phyloP scores from a whole-genome alignment of 2,113 vertebrate species.

The Brachyhypopomus gauderio region DNA sequence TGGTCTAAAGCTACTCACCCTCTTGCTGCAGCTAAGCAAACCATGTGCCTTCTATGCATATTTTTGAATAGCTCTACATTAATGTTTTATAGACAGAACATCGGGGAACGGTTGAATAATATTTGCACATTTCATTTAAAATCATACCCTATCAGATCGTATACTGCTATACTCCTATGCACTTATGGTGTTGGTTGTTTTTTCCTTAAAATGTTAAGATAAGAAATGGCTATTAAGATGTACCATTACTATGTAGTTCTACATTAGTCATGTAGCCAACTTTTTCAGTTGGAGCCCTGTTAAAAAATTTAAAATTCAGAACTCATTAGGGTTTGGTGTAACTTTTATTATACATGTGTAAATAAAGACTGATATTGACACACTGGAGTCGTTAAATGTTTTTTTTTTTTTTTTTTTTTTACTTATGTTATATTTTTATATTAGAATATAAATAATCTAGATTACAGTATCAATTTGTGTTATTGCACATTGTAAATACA shows the following conservation, averaged over 20 bases:
- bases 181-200: constrained; percentile 66
- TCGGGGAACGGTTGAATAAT: constrained; percentile 62
- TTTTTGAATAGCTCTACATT: constrained; percentile 49
- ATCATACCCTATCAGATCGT: constrained; percentile 62
- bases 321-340: constrained; percentile 51
- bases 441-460: neutral
- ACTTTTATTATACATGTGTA: constrained; percentile 68
- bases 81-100: constrained; percentile 46
- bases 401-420: too few species aligned
- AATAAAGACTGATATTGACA: constrained; percentile 71
- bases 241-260: constrained; percentile 9
- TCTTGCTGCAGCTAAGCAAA: constrained; percentile 57
- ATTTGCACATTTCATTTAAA: constrained; percentile 70
- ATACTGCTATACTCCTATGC: constrained; percentile 63
- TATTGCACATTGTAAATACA: too few species aligned
- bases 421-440: too few species aligned
- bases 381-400: neutral
- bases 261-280: constrained; percentile 8
- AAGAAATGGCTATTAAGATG: constrained; percentile 10
- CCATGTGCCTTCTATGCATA: constrained; percentile 72
- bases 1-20: neutral
- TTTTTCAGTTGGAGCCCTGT: constrained; percentile 30
- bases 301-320: constrained; percentile 51
- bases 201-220: constrained; percentile 42
- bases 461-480: too few species aligned